Evolutionary conservation across 2,888 invertebrate species (phyloP).

Genomic region (Orthonychiurus folsomi): DNA sequence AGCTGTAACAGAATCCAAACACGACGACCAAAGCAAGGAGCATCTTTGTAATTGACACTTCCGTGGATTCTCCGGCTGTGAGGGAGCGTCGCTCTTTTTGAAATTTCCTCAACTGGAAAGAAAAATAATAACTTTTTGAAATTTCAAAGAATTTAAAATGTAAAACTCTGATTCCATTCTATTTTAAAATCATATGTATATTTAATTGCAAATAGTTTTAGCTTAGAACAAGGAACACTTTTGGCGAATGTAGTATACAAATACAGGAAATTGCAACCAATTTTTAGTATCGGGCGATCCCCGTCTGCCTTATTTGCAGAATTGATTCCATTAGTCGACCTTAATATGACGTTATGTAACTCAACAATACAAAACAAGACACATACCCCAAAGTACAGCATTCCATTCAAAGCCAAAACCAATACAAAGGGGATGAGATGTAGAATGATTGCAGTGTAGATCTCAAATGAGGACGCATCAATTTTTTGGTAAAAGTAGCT

Average conservation of each 20-base stretch:
- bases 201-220: too few species aligned
- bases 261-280: too few species aligned
- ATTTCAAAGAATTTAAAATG: neutral
- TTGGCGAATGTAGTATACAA: too few species aligned
- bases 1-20: conserved; percentile 28
- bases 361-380: neutral
- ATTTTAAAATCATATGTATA: neutral
- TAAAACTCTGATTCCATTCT: neutral
- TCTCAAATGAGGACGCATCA: conserved; percentile 14
- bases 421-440: conserved; percentile 22
- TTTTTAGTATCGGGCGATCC: too few species aligned
- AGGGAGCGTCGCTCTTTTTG: conserved; percentile 9
- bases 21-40: conserved; percentile 21
- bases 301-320: too few species aligned
- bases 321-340: neutral
- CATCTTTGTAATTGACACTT: conserved; percentile 21
- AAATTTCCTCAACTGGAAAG: conserved; percentile 13
- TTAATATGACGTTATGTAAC: neutral
- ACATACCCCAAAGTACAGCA: conserved; percentile 23
- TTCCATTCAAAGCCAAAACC: conserved; percentile 18
- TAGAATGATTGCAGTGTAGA: conserved; percentile 21
- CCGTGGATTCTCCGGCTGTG: conserved; percentile 9
- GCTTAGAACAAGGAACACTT: too few species aligned
- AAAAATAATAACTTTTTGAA: neutral
- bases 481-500: conserved; percentile 13